phyloP scores from a whole-genome alignment of 2,797 vertebrate species.

The Psittacula derbiana region DNA sequence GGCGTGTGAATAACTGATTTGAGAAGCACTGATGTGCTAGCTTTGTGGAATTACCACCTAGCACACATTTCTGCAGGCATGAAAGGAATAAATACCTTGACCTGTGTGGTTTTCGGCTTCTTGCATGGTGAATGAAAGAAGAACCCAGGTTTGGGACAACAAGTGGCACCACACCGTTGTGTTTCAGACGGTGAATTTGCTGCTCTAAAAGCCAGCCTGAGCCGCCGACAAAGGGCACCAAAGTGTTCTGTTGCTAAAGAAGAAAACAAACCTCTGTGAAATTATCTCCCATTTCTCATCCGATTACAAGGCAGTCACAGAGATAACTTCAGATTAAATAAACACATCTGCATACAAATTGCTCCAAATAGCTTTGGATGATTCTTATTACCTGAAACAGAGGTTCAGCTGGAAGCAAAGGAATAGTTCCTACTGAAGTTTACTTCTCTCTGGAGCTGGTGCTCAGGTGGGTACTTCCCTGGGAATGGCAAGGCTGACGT shows the following conservation, averaged over 20 bases:
- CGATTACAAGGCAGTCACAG: background rate
- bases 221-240: background rate
- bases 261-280: background rate
- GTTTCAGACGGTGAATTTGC: background rate
- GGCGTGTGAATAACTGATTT: background rate
- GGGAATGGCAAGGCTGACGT: background rate
- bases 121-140: background rate
- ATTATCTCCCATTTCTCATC: background rate
- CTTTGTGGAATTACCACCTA: background rate
- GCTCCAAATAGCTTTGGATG: background rate
- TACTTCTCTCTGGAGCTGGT: slow-evolving; percentile 1
- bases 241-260: background rate
- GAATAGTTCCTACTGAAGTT: slow-evolving; percentile 12
- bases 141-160: background rate
- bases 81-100: background rate
- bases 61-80: background rate
- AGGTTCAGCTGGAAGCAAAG: slow-evolving; percentile 1
- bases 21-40: background rate
- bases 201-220: background rate
- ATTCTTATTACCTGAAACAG: background rate
- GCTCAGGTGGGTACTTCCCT: slow-evolving; percentile 22
- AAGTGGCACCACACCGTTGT: background rate
- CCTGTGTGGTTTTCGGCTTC: background rate
- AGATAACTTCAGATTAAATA: slow-evolving; percentile 36
- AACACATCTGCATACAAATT: slow-evolving; percentile 44